phyloP scores from a whole-genome alignment of 2,113 vertebrate genomes.

The Acanthisitta chloris region DNA sequence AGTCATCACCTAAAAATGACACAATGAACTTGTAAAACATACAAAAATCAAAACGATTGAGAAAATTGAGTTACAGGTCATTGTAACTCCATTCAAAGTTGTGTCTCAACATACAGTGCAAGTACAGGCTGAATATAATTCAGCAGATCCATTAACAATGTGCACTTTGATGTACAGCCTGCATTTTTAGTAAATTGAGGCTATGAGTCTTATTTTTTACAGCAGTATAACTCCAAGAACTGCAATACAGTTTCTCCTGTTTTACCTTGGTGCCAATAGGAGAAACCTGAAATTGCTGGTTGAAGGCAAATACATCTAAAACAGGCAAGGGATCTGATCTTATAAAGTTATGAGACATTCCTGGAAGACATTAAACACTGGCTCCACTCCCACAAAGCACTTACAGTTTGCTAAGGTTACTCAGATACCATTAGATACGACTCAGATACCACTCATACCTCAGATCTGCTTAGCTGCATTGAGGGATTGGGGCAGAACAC shows the following conservation, averaged over 20 bases:
- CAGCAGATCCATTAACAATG: background rate
- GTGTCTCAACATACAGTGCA: background rate
- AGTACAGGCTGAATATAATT: background rate
- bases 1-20: constrained; percentile 86
- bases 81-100: background rate
- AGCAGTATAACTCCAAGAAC: background rate
- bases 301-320: background rate
- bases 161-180: background rate
- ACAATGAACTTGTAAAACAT: background rate
- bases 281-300: background rate
- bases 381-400: background rate
- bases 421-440: background rate
- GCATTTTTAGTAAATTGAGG: background rate
- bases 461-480: background rate
- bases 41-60: background rate
- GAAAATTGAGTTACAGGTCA: background rate
- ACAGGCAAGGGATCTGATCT: background rate
- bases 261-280: background rate
- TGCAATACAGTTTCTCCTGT: background rate
- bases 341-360: background rate
- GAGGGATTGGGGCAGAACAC: background rate
- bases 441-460: no score
- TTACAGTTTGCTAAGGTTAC: background rate
- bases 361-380: background rate
- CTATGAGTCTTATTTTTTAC: background rate